Conservation (phyloP, 64 coral and sea anemone species). For the Stylophora pistillata region DNA sequence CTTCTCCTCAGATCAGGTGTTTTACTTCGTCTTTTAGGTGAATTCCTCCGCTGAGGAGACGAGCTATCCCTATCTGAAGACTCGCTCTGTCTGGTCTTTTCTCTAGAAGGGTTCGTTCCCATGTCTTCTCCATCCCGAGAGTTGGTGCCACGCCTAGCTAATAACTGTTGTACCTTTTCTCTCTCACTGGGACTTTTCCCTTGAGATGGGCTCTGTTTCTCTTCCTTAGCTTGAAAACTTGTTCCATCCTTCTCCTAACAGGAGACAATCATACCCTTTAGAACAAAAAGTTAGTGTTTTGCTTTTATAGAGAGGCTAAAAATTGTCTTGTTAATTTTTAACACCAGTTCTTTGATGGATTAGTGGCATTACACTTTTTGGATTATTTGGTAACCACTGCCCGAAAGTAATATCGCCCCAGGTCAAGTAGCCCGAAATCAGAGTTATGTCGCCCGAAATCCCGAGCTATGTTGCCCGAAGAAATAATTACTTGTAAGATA, state of each 20-base stretch:
- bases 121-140: background rate
- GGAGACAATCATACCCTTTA: conserved; percentile 26
- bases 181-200: background rate
- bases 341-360: too few relatives aligned
- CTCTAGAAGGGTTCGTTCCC: background rate
- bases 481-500: too few relatives aligned
- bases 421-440: too few relatives aligned
- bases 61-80: conserved; percentile 17
- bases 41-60: conserved; percentile 11
- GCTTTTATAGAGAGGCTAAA: background rate
- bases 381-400: too few relatives aligned
- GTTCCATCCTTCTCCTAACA: conserved; percentile 20
- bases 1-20: conserved; percentile 16
- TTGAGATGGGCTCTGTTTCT: background rate
- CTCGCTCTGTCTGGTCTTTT: background rate
- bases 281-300: conserved; percentile 35
- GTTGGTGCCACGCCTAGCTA: background rate
- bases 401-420: too few relatives aligned
- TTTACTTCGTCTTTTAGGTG: conserved; percentile 5
- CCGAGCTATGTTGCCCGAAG: too few relatives aligned
- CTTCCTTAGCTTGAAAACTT: background rate
- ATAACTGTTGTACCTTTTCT: background rate
- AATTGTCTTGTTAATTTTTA: too few relatives aligned
- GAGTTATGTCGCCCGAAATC: too few relatives aligned
- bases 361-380: too few relatives aligned